phyloP scores from a whole-genome alignment of 2,113 vertebrate species.

The Epinephelus moara region DNA sequence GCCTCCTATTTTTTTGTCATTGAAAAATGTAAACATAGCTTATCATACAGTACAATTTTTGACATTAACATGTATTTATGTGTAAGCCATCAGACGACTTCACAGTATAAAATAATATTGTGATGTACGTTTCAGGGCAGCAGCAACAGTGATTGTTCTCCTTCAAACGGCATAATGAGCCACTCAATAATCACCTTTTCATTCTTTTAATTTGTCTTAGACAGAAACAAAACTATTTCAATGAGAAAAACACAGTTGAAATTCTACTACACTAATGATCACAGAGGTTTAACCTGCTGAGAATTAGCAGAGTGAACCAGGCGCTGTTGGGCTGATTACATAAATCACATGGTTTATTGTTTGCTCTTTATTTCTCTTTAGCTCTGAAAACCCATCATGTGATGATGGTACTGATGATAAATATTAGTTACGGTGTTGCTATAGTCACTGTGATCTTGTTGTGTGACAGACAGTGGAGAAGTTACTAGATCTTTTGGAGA shows the following conservation, averaged over 20 bases:
- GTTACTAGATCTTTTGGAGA: constrained; percentile 89
- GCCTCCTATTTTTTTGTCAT: too few relatives aligned
- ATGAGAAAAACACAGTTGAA: neutral
- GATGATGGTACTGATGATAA: neutral
- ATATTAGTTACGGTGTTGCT: neutral
- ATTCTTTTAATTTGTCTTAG: neutral
- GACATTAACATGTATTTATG: too few relatives aligned
- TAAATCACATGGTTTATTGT: neutral
- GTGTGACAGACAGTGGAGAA: constrained; percentile 90
- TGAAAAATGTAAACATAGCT: too few relatives aligned
- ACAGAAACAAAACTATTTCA: neutral
- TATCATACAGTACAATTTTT: too few relatives aligned
- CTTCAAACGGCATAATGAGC: neutral
- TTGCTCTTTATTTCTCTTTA: neutral
- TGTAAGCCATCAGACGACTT: too few relatives aligned
- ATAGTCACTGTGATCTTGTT: constrained; percentile 26
- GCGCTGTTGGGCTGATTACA: neutral
- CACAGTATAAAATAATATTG: too few relatives aligned
- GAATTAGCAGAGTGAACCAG: neutral
- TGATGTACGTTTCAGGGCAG: too few relatives aligned
- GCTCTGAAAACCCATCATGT: neutral
- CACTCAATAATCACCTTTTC: neutral
- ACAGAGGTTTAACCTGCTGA: neutral
- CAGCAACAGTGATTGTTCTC: neutral
- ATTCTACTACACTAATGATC: neutral